These are phyloP conservation scores for Orycteropus afer DNA, from an alignment of 2,113 vertebrate species.

Conservation along the genomic window DNA sequence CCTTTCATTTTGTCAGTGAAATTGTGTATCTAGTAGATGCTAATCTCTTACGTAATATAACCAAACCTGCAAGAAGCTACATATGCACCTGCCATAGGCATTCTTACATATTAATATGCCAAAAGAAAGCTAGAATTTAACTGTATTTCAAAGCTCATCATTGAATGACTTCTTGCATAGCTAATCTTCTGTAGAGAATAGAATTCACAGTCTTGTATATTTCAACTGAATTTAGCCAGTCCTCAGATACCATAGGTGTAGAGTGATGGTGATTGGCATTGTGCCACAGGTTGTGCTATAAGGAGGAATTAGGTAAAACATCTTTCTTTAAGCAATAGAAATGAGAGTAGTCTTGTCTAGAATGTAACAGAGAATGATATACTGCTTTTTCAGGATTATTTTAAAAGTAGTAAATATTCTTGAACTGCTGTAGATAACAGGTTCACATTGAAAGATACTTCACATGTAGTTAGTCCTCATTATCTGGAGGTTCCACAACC, in stretches of 20 bases:
- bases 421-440: slow-evolving; percentile 15
- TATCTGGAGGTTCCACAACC: not conserved
- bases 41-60: not conserved
- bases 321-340: not conserved
- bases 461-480: not conserved
- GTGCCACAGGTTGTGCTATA: not conserved
- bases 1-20: slow-evolving; percentile 23
- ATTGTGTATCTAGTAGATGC: not conserved
- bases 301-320: not conserved
- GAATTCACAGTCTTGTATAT: not conserved
- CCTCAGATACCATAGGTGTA: not conserved
- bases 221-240: slow-evolving; percentile 4
- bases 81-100: not conserved
- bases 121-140: slow-evolving; percentile 27
- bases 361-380: not conserved
- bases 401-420: slow-evolving; percentile 37
- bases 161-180: slow-evolving; percentile 5
- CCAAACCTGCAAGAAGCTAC: not conserved
- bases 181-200: not conserved
- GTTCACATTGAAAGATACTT: slow-evolving; percentile 25
- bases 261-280: slow-evolving; percentile 18
- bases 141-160: not conserved
- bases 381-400: not conserved
- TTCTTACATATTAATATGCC: not conserved
- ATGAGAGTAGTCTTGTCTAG: not conserved